These are phyloP conservation scores for Drosophila robusta DNA, from an alignment of 2,888 invertebrate species.

Conservation along the genomic window DNA sequence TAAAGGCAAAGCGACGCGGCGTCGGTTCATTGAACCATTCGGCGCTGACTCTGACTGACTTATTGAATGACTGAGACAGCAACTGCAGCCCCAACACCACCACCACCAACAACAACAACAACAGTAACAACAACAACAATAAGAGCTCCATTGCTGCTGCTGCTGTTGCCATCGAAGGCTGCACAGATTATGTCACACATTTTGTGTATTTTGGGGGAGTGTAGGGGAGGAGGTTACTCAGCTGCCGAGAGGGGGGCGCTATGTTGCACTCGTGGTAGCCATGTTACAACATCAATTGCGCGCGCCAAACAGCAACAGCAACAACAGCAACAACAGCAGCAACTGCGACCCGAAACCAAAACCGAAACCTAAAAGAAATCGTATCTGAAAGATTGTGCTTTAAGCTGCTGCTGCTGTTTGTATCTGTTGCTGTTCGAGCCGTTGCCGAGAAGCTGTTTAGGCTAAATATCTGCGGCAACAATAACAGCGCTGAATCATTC, in stretches of 20 bases:
- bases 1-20: conserved; percentile 66
- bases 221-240: conserved; percentile 28
- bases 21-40: conserved; percentile 71
- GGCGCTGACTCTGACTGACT: conserved; percentile 74
- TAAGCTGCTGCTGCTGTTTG: conserved; percentile 43
- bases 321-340: conserved; percentile 36
- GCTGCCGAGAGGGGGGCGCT: conserved; percentile 38
- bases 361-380: conserved; percentile 74
- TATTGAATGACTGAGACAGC: conserved; percentile 75
- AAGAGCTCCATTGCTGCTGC: conserved; percentile 24
- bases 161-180: conserved; percentile 68
- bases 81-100: conserved; percentile 42
- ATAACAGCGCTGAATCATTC: conserved; percentile 47
- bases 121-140: conserved; percentile 13
- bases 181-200: conserved; percentile 82
- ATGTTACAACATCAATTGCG: conserved; percentile 82
- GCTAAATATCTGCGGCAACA: conserved; percentile 49
- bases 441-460: conserved; percentile 41
- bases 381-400: conserved; percentile 72
- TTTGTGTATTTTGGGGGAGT: conserved; percentile 73
- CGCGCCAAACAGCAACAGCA: conserved; percentile 72
- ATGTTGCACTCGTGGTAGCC: conserved; percentile 81
- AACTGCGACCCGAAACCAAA: conserved; percentile 38
- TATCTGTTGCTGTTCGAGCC: conserved; percentile 51
- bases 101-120: conserved; percentile 7